Evolutionary conservation across 2,888 invertebrate species (phyloP), one percentile per base, ranked within the genome.

Genomic region (Helleia helle): DNA sequence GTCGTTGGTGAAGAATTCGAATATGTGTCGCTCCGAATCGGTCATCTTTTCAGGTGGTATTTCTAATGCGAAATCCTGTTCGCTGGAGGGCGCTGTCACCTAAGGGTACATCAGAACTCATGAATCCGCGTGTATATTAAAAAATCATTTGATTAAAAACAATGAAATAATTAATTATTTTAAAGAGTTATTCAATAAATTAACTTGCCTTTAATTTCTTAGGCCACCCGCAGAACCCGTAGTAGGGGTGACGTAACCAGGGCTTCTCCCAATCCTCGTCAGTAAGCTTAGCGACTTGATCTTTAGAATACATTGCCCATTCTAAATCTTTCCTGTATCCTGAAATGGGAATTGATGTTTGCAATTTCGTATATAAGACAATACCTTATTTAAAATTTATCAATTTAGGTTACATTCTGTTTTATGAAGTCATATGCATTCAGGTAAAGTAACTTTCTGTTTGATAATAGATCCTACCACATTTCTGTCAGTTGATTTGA

Each of bases 241-340:
- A 87, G 4, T 87, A 81, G 44, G 91, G 88, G 58, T 94, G 91
- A 13, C 93, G 80, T 58, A 90, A 91, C 62, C 89, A 87, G 0
- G 88, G 86, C 47, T 87, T 81, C 46, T 95, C 89, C 95, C 95
- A 96, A 43, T 91, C 89, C 43, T 90, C 87, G 36, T 88, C 86
- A 3, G 87, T 89, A 31, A 80, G 67, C n/a, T n/a, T n/a, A 0
- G 93, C 92, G 1, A 76, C 85, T 29, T 83, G 70, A 9, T 86
- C 86, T 50, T 90, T 86, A 48, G 92, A 93, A 71, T 77, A 84
- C 26, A 92, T 87, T 28, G 93, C 80, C 93, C 94, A 95, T 30
- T 86, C 73, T 58, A 95, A 91, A 56, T 94, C 92, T 15, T 87
- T 65, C 43, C 93, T 84, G 50, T 90, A 87, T 1, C 91, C 91